A percentile compares a stretch with the other conserved stretches of the same genome.
phyloP scores from a whole-genome alignment of 2,888 invertebrate genomes.

The Athetis lepigone region DNA sequence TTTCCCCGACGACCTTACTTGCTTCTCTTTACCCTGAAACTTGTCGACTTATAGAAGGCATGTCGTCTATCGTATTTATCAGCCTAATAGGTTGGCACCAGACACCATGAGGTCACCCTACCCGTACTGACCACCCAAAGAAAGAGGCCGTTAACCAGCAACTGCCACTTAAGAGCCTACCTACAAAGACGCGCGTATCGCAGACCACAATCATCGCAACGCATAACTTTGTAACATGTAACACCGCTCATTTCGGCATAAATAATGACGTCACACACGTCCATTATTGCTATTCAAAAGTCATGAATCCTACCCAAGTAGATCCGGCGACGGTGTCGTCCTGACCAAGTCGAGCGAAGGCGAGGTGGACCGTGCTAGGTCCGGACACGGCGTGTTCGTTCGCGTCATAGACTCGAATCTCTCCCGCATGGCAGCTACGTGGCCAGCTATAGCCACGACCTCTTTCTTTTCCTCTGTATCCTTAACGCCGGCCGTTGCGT shows the following conservation, averaged over 20 bases:
- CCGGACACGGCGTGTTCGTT: constrained; percentile 84
- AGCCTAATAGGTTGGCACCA: constrained; percentile 11
- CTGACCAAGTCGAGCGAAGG: constrained; percentile 78
- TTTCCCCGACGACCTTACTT: constrained; percentile 7
- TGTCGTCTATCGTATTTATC: neutral
- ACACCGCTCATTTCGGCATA: too few relatives aligned
- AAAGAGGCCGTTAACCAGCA: neutral
- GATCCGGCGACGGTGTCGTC: constrained; percentile 81
- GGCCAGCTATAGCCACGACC: constrained; percentile 81
- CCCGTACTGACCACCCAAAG: neutral
- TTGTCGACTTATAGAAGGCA: constrained; percentile 14
- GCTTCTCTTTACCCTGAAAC: constrained; percentile 19
- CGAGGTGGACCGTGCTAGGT: constrained; percentile 74
- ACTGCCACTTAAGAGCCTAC: neutral
- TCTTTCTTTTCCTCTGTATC: constrained; percentile 73
- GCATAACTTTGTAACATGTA: too few relatives aligned
- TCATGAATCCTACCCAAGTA: constrained; percentile 65
- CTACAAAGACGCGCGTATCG: neutral
- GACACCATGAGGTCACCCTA: neutral
- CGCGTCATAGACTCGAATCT: constrained; percentile 88
- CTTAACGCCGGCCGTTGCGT: constrained; percentile 62
- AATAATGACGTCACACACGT: neutral
- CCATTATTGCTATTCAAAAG: neutral
- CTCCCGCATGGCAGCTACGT: constrained; percentile 89
- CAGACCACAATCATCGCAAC: too few relatives aligned